These are phyloP conservation scores for Melanotaenia boesemani DNA, from an alignment of 2,797 vertebrate genomes.

Conservation along the genomic window DNA sequence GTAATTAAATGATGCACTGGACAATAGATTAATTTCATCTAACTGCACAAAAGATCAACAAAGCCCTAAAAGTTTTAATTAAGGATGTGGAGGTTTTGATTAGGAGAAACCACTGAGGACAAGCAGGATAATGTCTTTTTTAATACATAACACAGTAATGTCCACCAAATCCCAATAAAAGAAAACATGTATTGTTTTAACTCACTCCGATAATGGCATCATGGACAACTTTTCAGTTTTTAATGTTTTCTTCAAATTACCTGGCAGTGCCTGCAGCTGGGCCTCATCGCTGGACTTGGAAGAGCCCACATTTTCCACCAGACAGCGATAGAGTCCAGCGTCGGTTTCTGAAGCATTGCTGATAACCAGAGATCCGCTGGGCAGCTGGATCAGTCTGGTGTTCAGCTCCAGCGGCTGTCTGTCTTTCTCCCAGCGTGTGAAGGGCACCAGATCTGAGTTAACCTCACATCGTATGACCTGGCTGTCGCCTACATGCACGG, in stretches of 20 bases:
- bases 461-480: constrained; percentile 91
- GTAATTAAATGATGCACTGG: constrained; percentile 40
- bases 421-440: constrained; percentile 92
- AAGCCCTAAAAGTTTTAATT: constrained; percentile 15
- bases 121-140: not conserved
- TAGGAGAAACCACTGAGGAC: constrained; percentile 8
- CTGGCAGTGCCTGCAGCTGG: constrained; percentile 88
- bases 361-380: constrained; percentile 89
- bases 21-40: constrained; percentile 39
- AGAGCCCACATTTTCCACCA: constrained; percentile 87
- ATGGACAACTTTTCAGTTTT: not conserved
- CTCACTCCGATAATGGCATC: not conserved
- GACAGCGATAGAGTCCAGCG: constrained; percentile 90
- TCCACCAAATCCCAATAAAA: not conserved
- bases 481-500: constrained; percentile 82
- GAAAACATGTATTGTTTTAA: not conserved
- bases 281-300: constrained; percentile 93
- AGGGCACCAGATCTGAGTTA: constrained; percentile 87
- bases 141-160: not conserved
- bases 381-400: constrained; percentile 82
- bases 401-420: constrained; percentile 81
- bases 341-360: constrained; percentile 88
- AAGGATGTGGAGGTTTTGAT: constrained; percentile 24
- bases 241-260: constrained; percentile 70
- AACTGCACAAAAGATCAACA: constrained; percentile 25